Evolutionary conservation across 2,113 vertebrate species (phyloP).

Genomic region (Sula dactylatra): DNA sequence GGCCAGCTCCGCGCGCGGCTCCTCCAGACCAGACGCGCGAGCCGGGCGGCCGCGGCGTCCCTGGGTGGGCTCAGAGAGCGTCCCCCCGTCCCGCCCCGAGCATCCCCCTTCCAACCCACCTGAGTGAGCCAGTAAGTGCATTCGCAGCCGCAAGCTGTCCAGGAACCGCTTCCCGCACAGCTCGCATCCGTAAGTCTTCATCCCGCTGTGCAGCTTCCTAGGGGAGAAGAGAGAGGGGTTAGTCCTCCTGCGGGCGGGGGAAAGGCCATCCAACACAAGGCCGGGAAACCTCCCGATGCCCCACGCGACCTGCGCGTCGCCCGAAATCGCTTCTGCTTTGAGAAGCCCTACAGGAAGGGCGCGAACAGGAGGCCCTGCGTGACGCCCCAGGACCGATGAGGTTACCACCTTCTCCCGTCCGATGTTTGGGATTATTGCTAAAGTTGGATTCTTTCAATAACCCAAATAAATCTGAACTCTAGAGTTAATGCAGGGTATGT

Average conservation of each 20-base stretch:
- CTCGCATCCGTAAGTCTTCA: constrained; percentile 98
- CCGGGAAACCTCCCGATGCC: fast-evolving
- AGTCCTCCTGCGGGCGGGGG: not conserved
- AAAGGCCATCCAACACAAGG: not conserved
- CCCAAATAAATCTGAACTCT: not conserved
- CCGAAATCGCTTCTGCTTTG: fast-evolving
- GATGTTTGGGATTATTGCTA: fast-evolving
- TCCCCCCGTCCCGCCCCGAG: not conserved
- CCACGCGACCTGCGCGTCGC: fast-evolving
- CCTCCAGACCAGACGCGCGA: fast-evolving
- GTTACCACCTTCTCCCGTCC: not conserved
- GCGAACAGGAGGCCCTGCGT: fast-evolving
- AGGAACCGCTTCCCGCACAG: constrained; percentile 97
- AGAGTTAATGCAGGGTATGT: not conserved
- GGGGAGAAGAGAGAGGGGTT: constrained; percentile 41
- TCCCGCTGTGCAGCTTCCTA: constrained; percentile 98
- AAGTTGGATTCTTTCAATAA: not conserved
- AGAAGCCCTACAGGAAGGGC: not conserved
- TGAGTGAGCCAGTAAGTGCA: constrained; percentile 99
- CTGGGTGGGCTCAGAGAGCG: not conserved
- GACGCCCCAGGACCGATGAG: not conserved
- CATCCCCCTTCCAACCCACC: constrained; percentile 72
- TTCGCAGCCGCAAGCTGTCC: constrained; percentile 96
- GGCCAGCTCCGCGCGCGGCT: not conserved
- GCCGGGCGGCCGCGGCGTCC: not conserved